Percentiles rank a stretch among this genome's conserved stretches.
phyloP scores from a whole-genome alignment of 2,797 vertebrate species.

The Enteromius treurensis region DNA sequence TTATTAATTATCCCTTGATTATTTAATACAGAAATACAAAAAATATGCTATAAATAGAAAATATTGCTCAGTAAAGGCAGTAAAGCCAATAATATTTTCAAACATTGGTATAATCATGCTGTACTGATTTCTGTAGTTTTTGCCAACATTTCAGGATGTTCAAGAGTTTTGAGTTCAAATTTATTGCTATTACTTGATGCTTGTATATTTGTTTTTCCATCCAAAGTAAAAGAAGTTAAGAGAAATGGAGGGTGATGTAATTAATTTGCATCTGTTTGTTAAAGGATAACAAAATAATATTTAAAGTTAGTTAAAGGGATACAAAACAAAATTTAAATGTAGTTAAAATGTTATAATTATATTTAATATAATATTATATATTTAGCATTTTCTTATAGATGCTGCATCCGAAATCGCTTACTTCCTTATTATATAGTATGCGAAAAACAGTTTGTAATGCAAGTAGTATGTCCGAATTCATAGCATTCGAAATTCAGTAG shows the following conservation, averaged over 20 bases:
- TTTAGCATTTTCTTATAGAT: background rate
- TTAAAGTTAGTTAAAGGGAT: background rate
- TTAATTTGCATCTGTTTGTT: background rate
- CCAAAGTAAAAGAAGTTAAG: background rate
- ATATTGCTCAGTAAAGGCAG: background rate
- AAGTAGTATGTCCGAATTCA: too few species aligned
- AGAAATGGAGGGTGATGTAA: background rate
- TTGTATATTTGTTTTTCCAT: background rate
- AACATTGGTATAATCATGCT: background rate
- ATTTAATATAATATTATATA: background rate
- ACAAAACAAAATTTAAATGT: slow-evolving; percentile 1
- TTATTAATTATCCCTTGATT: background rate
- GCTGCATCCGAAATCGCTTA: too few species aligned
- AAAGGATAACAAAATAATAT: background rate
- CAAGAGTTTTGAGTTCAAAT: background rate
- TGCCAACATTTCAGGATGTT: background rate
- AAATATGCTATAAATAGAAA: background rate
- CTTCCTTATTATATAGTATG: too few species aligned
- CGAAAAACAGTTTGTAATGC: too few species aligned
- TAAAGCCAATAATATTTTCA: background rate
- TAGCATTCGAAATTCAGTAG: too few species aligned
- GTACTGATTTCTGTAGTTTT: background rate
- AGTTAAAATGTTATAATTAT: background rate
- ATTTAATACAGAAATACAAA: background rate
- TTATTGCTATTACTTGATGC: background rate